Evolutionary conservation across 1,140 invertebrate genomes (phyloP).

Genomic region (Bombus difficillimus): DNA sequence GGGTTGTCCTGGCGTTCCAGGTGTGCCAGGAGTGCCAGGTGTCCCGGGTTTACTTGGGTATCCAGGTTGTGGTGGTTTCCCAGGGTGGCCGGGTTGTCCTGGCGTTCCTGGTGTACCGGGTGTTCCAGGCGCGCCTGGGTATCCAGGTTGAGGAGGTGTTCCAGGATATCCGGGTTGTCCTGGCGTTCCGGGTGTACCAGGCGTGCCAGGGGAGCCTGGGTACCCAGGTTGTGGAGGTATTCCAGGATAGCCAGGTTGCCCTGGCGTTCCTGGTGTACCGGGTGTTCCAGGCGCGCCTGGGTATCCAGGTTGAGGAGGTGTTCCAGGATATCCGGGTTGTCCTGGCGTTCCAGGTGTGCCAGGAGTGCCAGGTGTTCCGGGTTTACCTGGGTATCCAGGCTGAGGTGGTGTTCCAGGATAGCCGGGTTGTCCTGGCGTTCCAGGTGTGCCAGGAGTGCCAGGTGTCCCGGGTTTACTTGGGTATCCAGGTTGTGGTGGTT

Average conservation of each 20-base stretch:
- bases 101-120: constrained; percentile 50
- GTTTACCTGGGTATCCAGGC: constrained; percentile 74
- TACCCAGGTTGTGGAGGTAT: not conserved
- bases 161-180: not conserved
- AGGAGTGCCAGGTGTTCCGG: not conserved
- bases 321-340: constrained; percentile 17
- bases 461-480: not conserved
- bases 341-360: constrained; percentile 40
- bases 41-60: constrained; percentile 3
- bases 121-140: constrained; percentile 78
- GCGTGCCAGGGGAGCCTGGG: constrained; percentile 63
- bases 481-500: no score
- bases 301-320: not conserved
- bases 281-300: constrained; percentile 12
- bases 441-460: not conserved
- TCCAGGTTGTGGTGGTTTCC: not conserved
- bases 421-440: constrained; percentile 75
- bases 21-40: not conserved
- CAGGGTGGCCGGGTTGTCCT: constrained; percentile 39
- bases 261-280: not conserved
- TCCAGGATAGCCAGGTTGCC: constrained; percentile 12
- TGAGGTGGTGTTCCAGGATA: constrained; percentile 68
- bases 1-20: constrained; percentile 11
- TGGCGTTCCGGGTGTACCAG: constrained; percentile 76
- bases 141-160: constrained; percentile 29